A percentile compares a stretch with the other conserved stretches of the same genome.
These are phyloP conservation scores for Anorthoa munda DNA, from an alignment of 2,888 invertebrate species.

Conservation along the genomic window DNA sequence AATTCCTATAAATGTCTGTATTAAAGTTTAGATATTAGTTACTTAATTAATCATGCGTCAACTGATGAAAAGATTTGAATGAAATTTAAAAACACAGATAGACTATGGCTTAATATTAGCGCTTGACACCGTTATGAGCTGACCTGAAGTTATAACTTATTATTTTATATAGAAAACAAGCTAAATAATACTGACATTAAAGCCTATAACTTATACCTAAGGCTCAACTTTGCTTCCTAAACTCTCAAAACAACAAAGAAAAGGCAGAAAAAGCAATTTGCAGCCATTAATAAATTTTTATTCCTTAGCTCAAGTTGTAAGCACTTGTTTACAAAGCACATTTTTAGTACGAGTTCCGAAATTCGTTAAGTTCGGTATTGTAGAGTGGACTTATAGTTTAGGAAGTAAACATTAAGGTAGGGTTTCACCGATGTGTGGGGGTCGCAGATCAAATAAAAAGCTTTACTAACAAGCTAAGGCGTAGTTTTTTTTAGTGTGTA, in stretches of 20 bases:
- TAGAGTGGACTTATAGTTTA: conserved; percentile 31
- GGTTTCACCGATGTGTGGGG: background rate
- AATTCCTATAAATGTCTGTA: background rate
- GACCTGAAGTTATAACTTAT: too few relatives aligned
- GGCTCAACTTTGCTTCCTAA: background rate
- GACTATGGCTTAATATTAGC: background rate
- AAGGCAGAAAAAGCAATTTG: background rate
- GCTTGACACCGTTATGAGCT: too few relatives aligned
- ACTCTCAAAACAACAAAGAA: conserved; percentile 15
- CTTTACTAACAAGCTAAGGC: too few relatives aligned
- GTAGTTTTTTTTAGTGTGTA: too few relatives aligned
- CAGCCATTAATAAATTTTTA: conserved; percentile 15
- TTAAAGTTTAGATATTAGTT: too few relatives aligned
- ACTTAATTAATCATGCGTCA: background rate
- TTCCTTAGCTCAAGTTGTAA: conserved; percentile 9
- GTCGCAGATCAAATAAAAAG: too few relatives aligned
- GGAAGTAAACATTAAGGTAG: conserved; percentile 4
- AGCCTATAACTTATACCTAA: background rate
- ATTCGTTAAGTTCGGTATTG: conserved; percentile 25
- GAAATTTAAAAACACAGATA: background rate
- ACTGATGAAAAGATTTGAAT: background rate
- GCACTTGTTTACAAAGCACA: conserved; percentile 40
- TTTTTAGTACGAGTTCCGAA: conserved; percentile 51
- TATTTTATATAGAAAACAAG: background rate
- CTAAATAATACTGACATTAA: background rate